Evolutionary conservation across 2,113 vertebrate species (phyloP).

Genomic region (Erpornis zantholeuca): DNA sequence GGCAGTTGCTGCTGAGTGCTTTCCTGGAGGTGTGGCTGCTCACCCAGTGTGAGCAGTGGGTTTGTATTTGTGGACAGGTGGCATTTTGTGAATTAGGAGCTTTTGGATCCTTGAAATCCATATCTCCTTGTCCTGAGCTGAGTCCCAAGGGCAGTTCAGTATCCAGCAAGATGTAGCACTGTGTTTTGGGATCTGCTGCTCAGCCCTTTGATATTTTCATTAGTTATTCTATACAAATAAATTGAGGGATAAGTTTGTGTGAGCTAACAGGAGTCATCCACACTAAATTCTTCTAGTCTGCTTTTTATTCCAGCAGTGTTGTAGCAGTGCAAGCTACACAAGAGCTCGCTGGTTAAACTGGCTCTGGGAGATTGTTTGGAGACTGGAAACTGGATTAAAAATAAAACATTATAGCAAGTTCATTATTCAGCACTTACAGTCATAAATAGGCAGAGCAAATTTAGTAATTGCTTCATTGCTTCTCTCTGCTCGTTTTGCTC

Average conservation of each 20-base stretch:
- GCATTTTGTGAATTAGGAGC: rapidly evolving
- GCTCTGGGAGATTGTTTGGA: neutral
- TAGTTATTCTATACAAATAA: neutral
- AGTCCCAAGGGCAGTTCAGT: neutral
- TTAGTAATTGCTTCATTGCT: neutral
- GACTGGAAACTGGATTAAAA: neutral
- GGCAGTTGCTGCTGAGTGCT: neutral
- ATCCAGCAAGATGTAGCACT: neutral
- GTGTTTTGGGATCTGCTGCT: neutral
- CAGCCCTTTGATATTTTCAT: neutral
- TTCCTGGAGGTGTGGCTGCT: rapidly evolving
- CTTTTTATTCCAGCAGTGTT: neutral
- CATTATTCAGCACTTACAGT: neutral
- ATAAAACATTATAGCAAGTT: neutral
- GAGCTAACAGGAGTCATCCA: neutral
- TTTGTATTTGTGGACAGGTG: rapidly evolving
- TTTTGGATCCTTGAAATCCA: neutral
- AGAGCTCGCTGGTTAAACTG: neutral
- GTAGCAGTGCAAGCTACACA: neutral
- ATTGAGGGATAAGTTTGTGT: neutral
- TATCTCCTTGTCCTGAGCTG: rapidly evolving
- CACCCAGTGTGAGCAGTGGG: rapidly evolving
- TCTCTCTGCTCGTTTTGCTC: neutral
- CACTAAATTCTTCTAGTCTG: neutral
- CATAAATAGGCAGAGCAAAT: neutral